Evolutionary conservation across 2,888 invertebrate genomes (phyloP).

Genomic region (Cantharis flavilabris): DNA sequence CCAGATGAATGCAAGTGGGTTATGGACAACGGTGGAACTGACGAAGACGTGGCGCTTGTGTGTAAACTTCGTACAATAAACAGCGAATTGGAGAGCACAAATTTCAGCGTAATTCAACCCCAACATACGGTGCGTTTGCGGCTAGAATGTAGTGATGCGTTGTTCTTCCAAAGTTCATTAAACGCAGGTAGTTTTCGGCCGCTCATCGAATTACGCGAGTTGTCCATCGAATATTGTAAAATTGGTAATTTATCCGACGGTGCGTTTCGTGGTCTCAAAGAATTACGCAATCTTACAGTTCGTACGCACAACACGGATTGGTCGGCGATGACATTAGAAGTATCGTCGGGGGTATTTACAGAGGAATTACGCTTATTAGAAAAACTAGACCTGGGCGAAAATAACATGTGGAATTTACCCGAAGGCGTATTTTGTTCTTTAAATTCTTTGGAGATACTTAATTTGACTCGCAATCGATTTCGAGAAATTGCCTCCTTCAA

Average conservation of each 20-base stretch:
- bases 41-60: conserved; percentile 71
- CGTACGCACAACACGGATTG: conserved; percentile 84
- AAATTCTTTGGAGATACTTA: conserved; percentile 73
- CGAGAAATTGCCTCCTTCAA: conserved; percentile 75
- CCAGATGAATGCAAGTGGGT: conserved; percentile 84
- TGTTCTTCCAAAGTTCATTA: conserved; percentile 80
- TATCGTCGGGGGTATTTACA: conserved; percentile 74
- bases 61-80: conserved; percentile 78
- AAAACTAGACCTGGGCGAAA: conserved; percentile 76
- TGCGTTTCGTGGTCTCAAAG: conserved; percentile 79
- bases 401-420: conserved; percentile 80
- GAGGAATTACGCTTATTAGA: conserved; percentile 75
- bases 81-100: conserved; percentile 80
- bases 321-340: conserved; percentile 79
- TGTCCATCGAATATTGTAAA: conserved; percentile 82
- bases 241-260: conserved; percentile 80
- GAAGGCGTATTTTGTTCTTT: conserved; percentile 78
- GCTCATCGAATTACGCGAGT: conserved; percentile 74
- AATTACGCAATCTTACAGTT: conserved; percentile 78
- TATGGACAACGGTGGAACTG: conserved; percentile 67
- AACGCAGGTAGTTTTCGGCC: conserved; percentile 78
- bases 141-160: conserved; percentile 78
- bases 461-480: conserved; percentile 79
- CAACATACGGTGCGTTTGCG: conserved; percentile 77
- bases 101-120: conserved; percentile 82